Percentiles rank a stretch among this genome's conserved stretches.
Evolutionary conservation across 2,888 invertebrate species (phyloP).

Genomic region (Phorcus lineatus): DNA sequence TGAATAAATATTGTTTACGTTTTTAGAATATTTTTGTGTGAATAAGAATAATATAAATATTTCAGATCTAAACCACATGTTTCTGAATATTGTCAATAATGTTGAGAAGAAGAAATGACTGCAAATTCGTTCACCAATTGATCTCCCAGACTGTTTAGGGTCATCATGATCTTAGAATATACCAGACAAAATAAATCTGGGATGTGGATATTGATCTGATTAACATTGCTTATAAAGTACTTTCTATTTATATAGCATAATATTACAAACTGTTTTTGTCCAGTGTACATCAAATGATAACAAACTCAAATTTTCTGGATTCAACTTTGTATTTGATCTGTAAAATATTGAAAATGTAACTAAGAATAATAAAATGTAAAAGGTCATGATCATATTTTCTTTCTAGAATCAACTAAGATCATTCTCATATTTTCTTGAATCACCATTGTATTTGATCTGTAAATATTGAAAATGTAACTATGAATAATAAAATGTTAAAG

Average conservation of each 20-base stretch:
- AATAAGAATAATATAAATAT: not conserved
- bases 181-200: not conserved
- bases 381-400: not conserved
- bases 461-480: no score
- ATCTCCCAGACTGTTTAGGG: no score
- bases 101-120: not conserved
- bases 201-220: not conserved
- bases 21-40: not conserved
- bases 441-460: no score
- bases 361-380: not conserved
- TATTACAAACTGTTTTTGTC: not conserved
- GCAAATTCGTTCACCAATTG: no score
- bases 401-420: no score
- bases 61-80: not conserved
- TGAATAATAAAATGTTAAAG: no score
- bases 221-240: not conserved
- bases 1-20: no score
- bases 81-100: not conserved
- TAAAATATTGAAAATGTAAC: no score
- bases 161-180: not conserved
- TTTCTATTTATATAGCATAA: not conserved
- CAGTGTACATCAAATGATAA: not conserved
- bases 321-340: not conserved
- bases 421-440: not conserved
- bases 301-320: not conserved